Conservation (phyloP, 2,113 vertebrate genomes). For the Mus spicilegus region DNA sequence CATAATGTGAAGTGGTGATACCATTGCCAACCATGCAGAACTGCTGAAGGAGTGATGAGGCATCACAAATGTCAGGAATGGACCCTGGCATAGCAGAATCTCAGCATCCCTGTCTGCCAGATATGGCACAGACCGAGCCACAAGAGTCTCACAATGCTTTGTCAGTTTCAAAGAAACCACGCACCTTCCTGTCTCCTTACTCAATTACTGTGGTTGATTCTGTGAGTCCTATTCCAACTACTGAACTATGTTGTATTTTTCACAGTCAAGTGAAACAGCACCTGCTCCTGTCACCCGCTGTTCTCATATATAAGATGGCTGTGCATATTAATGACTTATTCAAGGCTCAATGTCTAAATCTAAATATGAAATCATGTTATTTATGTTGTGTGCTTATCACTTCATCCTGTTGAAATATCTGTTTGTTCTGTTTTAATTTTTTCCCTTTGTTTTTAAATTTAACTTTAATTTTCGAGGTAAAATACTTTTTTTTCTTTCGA, state of each 20-base stretch:
- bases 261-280: neutral
- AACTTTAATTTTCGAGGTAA: conserved; percentile 89
- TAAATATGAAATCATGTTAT: neutral
- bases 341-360: neutral
- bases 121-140: neutral
- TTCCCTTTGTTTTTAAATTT: conserved; percentile 83
- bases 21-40: too few species aligned
- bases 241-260: neutral
- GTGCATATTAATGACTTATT: conserved; percentile 38
- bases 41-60: neutral
- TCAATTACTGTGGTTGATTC: conserved; percentile 11
- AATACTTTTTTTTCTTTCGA: conserved; percentile 87
- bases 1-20: neutral
- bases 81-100: neutral
- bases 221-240: conserved; percentile 26
- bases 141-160: neutral
- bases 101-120: neutral
- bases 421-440: neutral
- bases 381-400: neutral
- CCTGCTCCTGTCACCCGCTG: neutral
- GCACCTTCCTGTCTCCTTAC: conserved; percentile 4
- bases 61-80: neutral
- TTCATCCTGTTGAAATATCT: neutral
- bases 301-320: neutral
- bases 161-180: neutral